phyloP scores from a whole-genome alignment of 2,888 invertebrate genomes.

The Drosophila mercatorum region DNA sequence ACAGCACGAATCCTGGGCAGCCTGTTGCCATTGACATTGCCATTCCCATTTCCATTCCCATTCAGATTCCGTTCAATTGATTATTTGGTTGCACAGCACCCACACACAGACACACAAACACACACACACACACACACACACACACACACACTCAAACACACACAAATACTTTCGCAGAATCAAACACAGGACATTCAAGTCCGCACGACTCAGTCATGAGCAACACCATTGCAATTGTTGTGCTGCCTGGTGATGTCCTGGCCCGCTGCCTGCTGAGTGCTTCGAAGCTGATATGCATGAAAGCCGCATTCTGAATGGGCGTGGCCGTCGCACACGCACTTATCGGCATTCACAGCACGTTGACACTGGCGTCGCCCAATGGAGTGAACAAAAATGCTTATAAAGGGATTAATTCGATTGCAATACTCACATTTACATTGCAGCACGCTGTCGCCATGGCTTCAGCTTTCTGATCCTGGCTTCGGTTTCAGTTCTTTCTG shows the following conservation, averaged over 20 bases:
- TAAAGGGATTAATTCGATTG: conserved; percentile 80
- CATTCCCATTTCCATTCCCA: conserved; percentile 38
- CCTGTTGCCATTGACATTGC: conserved; percentile 68
- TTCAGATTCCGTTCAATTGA: conserved; percentile 64
- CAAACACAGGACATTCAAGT: conserved; percentile 13
- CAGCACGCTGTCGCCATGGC: conserved; percentile 6
- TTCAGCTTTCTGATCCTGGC: conserved; percentile 1
- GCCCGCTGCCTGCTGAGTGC: conserved; percentile 10
- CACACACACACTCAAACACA: conserved; percentile 12
- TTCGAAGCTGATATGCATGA: conserved; percentile 52
- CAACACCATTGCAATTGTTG: conserved; percentile 31
- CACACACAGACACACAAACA: conserved; percentile 11
- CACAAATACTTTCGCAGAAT: background rate
- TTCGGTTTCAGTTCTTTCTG: conserved; percentile 11
- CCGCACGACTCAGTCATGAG: conserved; percentile 50
- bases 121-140: conserved; percentile 8
- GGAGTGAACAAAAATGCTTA: conserved; percentile 77
- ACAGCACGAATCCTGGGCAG: conserved; percentile 63
- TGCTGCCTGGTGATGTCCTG: conserved; percentile 13
- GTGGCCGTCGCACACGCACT: conserved; percentile 65
- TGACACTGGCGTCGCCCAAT: conserved; percentile 55
- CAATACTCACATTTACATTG: conserved; percentile 60
- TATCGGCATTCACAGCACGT: conserved; percentile 74
- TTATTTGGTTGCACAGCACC: conserved; percentile 61
- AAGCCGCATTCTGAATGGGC: conserved; percentile 50